Evolutionary conservation across 2,797 vertebrate species (phyloP), one percentile per base, ranked within the genome.

Genomic region (Agapornis canus): DNA sequence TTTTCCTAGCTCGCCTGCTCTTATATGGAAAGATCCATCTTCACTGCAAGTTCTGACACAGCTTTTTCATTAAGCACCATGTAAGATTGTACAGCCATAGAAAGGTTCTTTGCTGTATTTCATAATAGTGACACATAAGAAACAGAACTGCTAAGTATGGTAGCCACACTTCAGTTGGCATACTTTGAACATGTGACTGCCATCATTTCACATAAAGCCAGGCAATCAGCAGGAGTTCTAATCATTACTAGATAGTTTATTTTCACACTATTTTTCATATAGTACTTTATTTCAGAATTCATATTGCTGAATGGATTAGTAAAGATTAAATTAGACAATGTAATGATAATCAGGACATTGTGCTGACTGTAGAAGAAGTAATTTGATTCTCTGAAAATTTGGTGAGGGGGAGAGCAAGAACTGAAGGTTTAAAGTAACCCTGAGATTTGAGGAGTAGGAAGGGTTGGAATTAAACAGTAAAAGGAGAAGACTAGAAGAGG

Each of bases 271-370:
- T 94, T 95, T 96, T 97, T 91, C 80, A 93, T 91, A 95, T 68
- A 90, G 63, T 89, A 59, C 52, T 47, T 91, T 94, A 94, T 94
- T 90, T 94, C 92, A 81, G 84, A 94, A 96, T 96, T 96, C 78
- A 60, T 95, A 95, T 94, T 2, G 26, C 73, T 95, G 95, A 96
- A 96, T 89, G 86, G 81, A 51, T 90, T 89, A 90, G 87, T 92
- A 96, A 94, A 87, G 92, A 97, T 89, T 94, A 95, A 97, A 95
- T 97, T 94, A 95, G 92, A 96, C 91, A 95, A 95, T 25, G 83
- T 95, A 96, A 87, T 97, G 73, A 86, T 90, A 91, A 97, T 97
- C 89, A 96, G 90, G 86, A 97, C 95, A 96, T 94, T 96, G 89
- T 97, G 83, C 86, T 97, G 96, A 94, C 92, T 96, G 96, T 81